Percentiles rank a stretch among this genome's conserved stretches.
Conservation (phyloP, 2,113 vertebrate species). For the Gobio gobio region DNA sequence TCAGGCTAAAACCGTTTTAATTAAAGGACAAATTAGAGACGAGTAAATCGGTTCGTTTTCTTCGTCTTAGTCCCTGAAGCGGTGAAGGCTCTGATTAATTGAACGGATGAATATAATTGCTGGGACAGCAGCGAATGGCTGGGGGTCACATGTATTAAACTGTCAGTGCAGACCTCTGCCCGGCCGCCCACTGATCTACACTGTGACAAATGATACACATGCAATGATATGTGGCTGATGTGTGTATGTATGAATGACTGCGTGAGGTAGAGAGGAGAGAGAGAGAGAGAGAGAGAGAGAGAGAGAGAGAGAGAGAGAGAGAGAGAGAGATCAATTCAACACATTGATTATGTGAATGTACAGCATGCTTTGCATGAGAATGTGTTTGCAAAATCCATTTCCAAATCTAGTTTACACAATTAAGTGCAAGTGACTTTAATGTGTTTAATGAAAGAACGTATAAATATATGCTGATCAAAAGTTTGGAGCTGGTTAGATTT, state of each 20-base stretch:
- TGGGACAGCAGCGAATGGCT: slow-evolving; percentile 14
- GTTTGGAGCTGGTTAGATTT: background rate
- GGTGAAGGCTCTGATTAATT: slow-evolving; percentile 54
- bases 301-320: no score
- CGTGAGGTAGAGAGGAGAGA: background rate
- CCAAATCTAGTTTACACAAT: slow-evolving; percentile 29
- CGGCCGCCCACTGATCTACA: slow-evolving; percentile 25
- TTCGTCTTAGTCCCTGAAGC: slow-evolving; percentile 25
- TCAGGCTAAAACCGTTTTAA: slow-evolving; percentile 49
- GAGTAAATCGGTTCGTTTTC: slow-evolving; percentile 55
- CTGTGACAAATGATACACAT: slow-evolving; percentile 42
- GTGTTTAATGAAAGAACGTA: background rate
- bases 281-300: background rate
- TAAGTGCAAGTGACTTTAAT: slow-evolving; percentile 20
- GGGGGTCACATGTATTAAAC: slow-evolving; percentile 58
- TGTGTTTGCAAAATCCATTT: background rate
- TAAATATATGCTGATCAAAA: no score
- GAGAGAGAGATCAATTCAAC: background rate
- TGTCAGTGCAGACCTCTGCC: slow-evolving; percentile 54
- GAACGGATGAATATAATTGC: slow-evolving; percentile 42
- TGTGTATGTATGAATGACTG: slow-evolving; percentile 1
- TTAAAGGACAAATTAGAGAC: slow-evolving; percentile 55
- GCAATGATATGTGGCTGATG: slow-evolving; percentile 38
- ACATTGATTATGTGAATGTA: background rate
- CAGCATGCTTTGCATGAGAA: background rate